phyloP scores from a whole-genome alignment of 2,888 invertebrate species.

The Euclidia mi region DNA sequence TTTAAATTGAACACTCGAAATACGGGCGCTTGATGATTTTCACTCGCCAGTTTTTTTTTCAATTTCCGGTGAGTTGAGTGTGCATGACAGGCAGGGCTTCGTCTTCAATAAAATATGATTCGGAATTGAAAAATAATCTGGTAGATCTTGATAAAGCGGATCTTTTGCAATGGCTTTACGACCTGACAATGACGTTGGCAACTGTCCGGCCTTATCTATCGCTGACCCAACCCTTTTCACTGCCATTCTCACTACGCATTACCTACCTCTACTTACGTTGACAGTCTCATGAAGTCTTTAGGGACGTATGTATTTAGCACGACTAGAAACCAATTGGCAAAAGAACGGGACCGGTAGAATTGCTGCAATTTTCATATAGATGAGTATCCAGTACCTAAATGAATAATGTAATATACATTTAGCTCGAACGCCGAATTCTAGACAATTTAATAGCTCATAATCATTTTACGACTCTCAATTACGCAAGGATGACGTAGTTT shows the following conservation, averaged over 20 bases:
- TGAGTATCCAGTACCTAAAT: conserved; percentile 24
- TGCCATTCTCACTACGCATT: conserved; percentile 68
- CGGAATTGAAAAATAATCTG: conserved; percentile 81
- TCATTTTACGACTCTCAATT: conserved; percentile 64
- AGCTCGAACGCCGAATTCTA: conserved; percentile 56
- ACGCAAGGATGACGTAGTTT: conserved; percentile 59
- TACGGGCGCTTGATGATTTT: conserved; percentile 17
- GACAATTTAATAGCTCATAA: conserved; percentile 68
- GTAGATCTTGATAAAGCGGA: conserved; percentile 78
- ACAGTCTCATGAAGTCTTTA: conserved; percentile 59
- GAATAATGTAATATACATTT: conserved; percentile 45
- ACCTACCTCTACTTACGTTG: conserved; percentile 60
- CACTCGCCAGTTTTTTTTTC: conserved; percentile 20
- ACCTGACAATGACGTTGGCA: conserved; percentile 81
- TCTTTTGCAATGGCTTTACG: conserved; percentile 76
- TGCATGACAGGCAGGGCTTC: conserved; percentile 17
- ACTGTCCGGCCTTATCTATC: conserved; percentile 83
- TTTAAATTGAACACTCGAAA: neutral
- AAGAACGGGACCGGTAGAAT: conserved; percentile 25
- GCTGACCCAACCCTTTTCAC: conserved; percentile 86
- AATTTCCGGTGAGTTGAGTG: conserved; percentile 32
- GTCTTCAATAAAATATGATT: conserved; percentile 60
- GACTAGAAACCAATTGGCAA: conserved; percentile 22
- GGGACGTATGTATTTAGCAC: conserved; percentile 43
- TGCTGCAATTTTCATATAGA: conserved; percentile 8